phyloP scores from a whole-genome alignment of 1,140 invertebrate genomes.

The Latrodectus geometricus region DNA sequence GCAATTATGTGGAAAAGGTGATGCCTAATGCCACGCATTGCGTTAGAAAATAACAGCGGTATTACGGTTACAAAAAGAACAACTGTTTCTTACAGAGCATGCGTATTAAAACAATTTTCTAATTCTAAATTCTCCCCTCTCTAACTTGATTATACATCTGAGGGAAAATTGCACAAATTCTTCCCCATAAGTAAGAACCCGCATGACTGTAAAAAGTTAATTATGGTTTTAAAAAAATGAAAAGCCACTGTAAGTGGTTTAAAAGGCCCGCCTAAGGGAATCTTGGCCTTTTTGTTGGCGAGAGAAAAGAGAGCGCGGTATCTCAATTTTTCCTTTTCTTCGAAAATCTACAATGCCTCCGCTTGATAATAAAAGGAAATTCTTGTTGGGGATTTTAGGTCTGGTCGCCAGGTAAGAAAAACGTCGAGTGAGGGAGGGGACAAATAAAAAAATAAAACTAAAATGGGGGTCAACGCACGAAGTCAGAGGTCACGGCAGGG shows the following conservation, averaged over 20 bases:
- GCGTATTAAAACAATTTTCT: slow-evolving; percentile 18
- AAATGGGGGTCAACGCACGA: not conserved
- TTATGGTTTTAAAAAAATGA: slow-evolving; percentile 12
- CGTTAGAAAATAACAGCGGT: not conserved
- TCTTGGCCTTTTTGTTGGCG: not conserved
- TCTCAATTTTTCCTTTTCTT: not conserved
- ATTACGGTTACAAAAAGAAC: not conserved
- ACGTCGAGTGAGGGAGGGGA: not conserved
- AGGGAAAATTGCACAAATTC: slow-evolving; percentile 13
- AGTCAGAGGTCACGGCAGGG: not conserved
- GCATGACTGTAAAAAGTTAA: slow-evolving; percentile 21
- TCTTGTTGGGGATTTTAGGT: not conserved
- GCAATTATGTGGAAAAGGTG: not conserved
- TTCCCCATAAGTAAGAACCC: not conserved
- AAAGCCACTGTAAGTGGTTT: slow-evolving; percentile 17
- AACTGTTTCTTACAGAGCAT: not conserved
- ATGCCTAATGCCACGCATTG: not conserved
- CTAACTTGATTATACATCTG: not conserved
- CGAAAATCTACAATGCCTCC: not conserved
- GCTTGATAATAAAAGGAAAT: not conserved
- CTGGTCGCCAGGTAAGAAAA: not conserved
- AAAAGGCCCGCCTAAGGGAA: not conserved
- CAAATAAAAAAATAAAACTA: not conserved
- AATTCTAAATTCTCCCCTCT: not conserved
- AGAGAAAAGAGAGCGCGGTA: not conserved